A percentile compares a stretch with the other conserved stretches of the same genome.
Conservation (phyloP, 2,888 invertebrate species). For the Minunthozetes semirufus region DNA sequence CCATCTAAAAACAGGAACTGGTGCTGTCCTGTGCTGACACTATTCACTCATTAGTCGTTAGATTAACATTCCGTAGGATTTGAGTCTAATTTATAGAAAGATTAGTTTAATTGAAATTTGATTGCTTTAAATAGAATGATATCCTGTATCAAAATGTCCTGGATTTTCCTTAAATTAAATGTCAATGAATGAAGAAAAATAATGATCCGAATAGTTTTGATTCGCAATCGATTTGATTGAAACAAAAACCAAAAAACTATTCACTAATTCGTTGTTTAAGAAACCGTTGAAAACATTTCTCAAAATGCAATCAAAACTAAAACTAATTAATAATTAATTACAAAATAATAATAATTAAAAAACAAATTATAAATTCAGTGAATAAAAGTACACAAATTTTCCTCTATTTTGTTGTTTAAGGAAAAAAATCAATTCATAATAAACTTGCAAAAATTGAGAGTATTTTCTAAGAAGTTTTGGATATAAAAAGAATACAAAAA, state of each 20-base stretch:
- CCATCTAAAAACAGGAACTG: too few relatives aligned
- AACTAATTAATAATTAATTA: neutral
- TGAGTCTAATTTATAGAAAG: too few relatives aligned
- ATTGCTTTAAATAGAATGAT: neutral
- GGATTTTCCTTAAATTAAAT: neutral
- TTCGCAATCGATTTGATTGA: neutral
- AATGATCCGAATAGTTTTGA: neutral
- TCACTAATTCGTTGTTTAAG: neutral
- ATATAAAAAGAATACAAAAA: too few relatives aligned
- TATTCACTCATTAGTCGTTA: too few relatives aligned
- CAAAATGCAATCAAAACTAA: neutral
- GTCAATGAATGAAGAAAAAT: neutral
- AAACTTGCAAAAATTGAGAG: too few relatives aligned
- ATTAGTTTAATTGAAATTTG: too few relatives aligned
- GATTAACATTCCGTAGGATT: too few relatives aligned
- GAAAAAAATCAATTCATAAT: too few relatives aligned
- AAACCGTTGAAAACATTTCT: neutral
- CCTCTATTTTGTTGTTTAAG: neutral
- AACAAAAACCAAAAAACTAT: neutral
- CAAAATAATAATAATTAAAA: neutral
- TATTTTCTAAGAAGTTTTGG: too few relatives aligned
- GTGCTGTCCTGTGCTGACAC: too few relatives aligned
- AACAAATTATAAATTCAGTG: neutral
- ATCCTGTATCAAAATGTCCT: too few relatives aligned
- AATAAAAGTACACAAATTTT: neutral